phyloP scores from a whole-genome alignment of 2,888 invertebrate species.

The Dicyrtoma fusca region DNA sequence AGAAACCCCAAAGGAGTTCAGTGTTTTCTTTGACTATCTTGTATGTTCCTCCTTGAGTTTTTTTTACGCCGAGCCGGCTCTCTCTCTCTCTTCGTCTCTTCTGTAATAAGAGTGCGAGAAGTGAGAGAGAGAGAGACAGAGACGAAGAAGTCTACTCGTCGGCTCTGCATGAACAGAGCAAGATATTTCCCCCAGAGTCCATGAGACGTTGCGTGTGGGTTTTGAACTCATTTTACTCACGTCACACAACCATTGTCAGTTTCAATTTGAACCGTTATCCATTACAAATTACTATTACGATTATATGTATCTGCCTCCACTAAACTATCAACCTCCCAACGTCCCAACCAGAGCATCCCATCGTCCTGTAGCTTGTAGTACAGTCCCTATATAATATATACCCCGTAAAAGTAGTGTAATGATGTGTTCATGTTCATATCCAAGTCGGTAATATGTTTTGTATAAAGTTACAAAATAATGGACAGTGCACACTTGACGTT shows the following conservation, averaged over 20 bases:
- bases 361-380: background rate
- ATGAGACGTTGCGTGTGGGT: constrained; percentile 29
- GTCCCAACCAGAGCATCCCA: background rate
- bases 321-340: too few relatives aligned
- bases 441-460: constrained; percentile 8
- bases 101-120: background rate
- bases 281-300: constrained; percentile 38
- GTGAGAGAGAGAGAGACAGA: background rate
- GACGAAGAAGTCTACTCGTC: background rate
- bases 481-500: constrained; percentile 25
- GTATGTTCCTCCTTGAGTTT: background rate
- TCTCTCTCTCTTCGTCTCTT: background rate
- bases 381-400: too few relatives aligned
- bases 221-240: constrained; percentile 35
- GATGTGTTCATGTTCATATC: constrained; percentile 6
- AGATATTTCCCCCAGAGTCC: background rate
- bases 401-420: too few relatives aligned
- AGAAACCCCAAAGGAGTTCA: constrained; percentile 24
- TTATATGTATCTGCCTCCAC: background rate
- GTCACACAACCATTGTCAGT: constrained; percentile 37
- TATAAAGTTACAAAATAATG: constrained; percentile 35
- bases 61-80: background rate
- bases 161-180: background rate
- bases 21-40: constrained; percentile 4
- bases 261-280: constrained; percentile 38